Conservation (phyloP, 2,113 vertebrate species). For the Anguilla rostrata region DNA sequence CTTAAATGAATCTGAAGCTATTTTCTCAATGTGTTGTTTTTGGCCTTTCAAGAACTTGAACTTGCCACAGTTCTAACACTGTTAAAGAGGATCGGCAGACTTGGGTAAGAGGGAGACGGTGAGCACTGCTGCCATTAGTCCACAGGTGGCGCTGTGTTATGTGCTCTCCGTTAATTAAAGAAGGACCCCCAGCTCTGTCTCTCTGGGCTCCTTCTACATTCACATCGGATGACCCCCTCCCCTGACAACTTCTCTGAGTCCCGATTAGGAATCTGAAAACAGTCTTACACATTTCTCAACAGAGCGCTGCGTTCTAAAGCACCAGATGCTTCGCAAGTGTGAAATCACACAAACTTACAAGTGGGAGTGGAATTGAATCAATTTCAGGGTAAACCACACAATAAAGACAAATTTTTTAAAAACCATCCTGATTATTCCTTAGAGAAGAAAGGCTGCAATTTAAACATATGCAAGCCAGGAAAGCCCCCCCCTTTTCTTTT, state of each 20-base stretch:
- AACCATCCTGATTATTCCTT: constrained; percentile 36
- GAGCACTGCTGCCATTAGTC: background rate
- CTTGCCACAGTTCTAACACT: background rate
- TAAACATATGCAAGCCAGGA: constrained; percentile 33
- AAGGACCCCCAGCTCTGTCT: background rate
- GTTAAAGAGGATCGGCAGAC: background rate
- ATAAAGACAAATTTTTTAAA: constrained; percentile 11
- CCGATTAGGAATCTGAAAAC: constrained; percentile 36
- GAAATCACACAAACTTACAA: constrained; percentile 30
- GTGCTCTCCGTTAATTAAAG: background rate
- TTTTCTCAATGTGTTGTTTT: background rate
- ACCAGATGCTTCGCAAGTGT: constrained; percentile 29
- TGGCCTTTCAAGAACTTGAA: background rate
- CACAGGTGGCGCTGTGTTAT: constrained; percentile 29
- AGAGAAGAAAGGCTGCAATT: constrained; percentile 34
- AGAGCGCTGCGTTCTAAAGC: background rate
- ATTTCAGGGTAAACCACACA: constrained; percentile 29
- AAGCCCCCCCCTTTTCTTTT: constrained; percentile 36
- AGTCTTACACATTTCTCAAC: constrained; percentile 37
- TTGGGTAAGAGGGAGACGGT: background rate
- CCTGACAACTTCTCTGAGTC: background rate
- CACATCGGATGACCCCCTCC: background rate
- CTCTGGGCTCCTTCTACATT: background rate
- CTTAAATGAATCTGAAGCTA: background rate
- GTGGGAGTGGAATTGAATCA: constrained; percentile 17